A percentile compares a stretch with the other conserved stretches of the same genome.
Evolutionary conservation across 1,140 invertebrate genomes (phyloP).

Genomic region (Achroia grisella): DNA sequence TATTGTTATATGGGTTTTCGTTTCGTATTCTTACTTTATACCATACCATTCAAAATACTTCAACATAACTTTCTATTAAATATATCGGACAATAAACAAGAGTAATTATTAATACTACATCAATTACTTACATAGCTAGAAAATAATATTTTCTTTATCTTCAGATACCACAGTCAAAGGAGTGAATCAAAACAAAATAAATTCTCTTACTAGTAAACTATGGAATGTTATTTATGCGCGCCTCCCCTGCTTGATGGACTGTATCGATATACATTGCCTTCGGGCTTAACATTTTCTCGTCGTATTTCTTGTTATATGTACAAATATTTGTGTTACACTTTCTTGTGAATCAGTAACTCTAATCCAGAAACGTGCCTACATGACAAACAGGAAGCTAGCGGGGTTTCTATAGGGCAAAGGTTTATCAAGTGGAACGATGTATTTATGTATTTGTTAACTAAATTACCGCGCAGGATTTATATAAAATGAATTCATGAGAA

Average conservation of each 20-base stretch:
- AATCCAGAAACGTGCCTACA: background rate
- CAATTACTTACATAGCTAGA: background rate
- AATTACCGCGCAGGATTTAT: no score
- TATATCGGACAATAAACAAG: no score
- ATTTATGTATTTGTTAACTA: no score
- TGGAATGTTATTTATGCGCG: slow-evolving; percentile 14
- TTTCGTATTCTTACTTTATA: no score
- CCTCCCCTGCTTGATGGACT: slow-evolving; percentile 17
- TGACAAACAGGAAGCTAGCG: slow-evolving; percentile 1
- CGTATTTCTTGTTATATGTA: slow-evolving; percentile 14
- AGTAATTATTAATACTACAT: background rate
- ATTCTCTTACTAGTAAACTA: slow-evolving; percentile 8
- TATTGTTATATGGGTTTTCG: no score
- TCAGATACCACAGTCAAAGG: background rate
- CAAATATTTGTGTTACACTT: slow-evolving; percentile 12
- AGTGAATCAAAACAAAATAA: slow-evolving; percentile 17
- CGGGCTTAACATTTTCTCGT: slow-evolving; percentile 13
- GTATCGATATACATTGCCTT: slow-evolving; percentile 14
- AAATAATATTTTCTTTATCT: slow-evolving; percentile 1
- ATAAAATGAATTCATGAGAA: no score
- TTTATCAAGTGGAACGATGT: no score
- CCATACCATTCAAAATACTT: no score
- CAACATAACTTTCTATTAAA: no score
- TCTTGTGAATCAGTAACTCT: background rate
- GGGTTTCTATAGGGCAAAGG: no score